phyloP scores from a whole-genome alignment of 2,797 vertebrate genomes.

The Chromobotia macracanthus region DNA sequence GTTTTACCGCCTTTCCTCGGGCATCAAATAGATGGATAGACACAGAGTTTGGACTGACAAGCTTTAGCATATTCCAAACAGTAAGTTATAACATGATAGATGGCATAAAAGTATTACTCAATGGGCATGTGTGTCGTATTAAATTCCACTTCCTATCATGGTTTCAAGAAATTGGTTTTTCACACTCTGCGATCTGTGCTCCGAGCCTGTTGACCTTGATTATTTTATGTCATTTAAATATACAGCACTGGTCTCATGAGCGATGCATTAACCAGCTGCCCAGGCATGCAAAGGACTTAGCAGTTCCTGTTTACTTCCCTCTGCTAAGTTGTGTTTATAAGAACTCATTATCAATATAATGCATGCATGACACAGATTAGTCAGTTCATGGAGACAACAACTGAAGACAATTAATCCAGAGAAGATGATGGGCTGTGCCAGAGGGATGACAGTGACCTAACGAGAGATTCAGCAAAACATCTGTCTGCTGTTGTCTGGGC shows the following conservation, averaged over 20 bases:
- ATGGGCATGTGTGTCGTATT: constrained; percentile 32
- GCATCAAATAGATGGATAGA: constrained; percentile 38
- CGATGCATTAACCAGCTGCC: constrained; percentile 7
- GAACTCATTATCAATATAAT: constrained; percentile 45
- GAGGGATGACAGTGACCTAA: constrained; percentile 25
- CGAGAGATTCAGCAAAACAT: constrained; percentile 25
- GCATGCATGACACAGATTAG: constrained; percentile 43
- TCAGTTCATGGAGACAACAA: constrained; percentile 43
- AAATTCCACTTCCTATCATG: constrained; percentile 43
- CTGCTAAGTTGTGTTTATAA: constrained; percentile 36
- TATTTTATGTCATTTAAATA: constrained; percentile 44
- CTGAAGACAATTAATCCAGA: constrained; percentile 47
- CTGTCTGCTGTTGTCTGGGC: constrained; percentile 30
- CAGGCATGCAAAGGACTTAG: constrained; percentile 14
- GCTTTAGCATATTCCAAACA: constrained; percentile 30
- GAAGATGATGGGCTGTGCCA: constrained; percentile 44
- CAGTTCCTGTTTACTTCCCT: not conserved
- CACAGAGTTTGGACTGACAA: constrained; percentile 29
- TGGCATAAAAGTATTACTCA: constrained; percentile 30
- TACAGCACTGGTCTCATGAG: constrained; percentile 44
- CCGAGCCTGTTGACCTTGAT: constrained; percentile 50
- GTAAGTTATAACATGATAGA: constrained; percentile 23
- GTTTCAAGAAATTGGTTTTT: constrained; percentile 51
- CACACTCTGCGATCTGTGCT: constrained; percentile 8
- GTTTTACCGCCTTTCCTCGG: constrained; percentile 23